Conservation (phyloP, 2,888 invertebrate species). For the Pristionchus mayeri region DNA sequence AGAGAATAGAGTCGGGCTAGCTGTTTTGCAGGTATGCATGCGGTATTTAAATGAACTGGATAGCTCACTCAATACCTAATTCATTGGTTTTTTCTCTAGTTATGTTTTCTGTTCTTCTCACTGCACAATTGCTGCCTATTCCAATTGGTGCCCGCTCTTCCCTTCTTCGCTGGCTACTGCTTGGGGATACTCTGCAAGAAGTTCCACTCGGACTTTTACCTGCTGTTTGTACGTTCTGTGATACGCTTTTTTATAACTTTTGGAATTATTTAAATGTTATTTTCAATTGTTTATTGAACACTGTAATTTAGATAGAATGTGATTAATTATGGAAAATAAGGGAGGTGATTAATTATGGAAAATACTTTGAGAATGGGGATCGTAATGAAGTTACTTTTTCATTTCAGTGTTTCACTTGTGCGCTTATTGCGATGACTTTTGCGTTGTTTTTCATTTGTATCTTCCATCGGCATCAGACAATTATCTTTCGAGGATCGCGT, state of each 20-base stretch:
- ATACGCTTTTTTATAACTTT: no score
- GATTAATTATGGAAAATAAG: no score
- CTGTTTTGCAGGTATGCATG: background rate
- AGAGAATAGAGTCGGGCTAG: background rate
- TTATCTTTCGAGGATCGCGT: background rate
- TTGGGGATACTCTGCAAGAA: background rate
- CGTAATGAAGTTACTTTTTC: no score
- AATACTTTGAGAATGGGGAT: no score
- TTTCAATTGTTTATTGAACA: no score
- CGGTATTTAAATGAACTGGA: background rate
- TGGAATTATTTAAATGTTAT: no score
- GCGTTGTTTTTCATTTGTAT: background rate
- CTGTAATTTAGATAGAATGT: no score
- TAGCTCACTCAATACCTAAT: no score
- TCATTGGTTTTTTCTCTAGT: background rate
- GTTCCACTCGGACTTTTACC: background rate
- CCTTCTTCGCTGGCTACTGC: constrained; percentile 1
- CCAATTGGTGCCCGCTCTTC: background rate
- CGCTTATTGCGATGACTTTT: background rate
- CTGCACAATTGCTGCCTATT: background rate
- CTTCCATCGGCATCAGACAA: background rate
- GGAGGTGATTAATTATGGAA: no score
- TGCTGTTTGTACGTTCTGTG: background rate
- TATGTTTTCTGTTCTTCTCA: background rate
- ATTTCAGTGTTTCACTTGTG: background rate